These are phyloP conservation scores for Melanotaenia pygmaea DNA, from an alignment of 2,797 vertebrate genomes.

Conservation along the genomic window DNA sequence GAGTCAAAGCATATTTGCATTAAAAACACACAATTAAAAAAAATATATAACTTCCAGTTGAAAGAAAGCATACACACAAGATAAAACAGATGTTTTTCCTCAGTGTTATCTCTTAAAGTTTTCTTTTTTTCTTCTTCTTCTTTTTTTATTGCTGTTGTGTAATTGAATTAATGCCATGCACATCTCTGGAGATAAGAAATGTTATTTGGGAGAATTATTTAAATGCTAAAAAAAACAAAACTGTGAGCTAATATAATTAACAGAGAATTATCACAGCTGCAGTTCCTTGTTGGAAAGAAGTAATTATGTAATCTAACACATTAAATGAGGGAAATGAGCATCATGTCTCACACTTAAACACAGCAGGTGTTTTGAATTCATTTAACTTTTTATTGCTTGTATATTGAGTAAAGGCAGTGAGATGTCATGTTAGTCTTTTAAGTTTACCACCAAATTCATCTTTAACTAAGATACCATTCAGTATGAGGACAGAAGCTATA, in stretches of 20 bases:
- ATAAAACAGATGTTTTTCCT: conserved; percentile 37
- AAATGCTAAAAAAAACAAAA: conserved; percentile 68
- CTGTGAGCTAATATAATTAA: conserved; percentile 85
- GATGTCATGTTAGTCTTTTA: conserved; percentile 27
- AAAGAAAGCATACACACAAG: conserved; percentile 24
- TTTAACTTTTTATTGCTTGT: conserved; percentile 26
- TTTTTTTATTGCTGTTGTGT: conserved; percentile 39
- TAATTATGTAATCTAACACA: conserved; percentile 85
- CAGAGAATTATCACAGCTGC: conserved; percentile 83
- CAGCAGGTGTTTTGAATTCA: conserved; percentile 64
- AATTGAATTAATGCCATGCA: conserved; percentile 82
- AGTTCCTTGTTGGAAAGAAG: conserved; percentile 78
- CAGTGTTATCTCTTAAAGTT: conserved; percentile 27
- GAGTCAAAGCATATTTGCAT: conserved; percentile 24
- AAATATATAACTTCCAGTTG: conserved; percentile 45
- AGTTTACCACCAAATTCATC: conserved; percentile 3
- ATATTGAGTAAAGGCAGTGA: conserved; percentile 25
- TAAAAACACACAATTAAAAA: conserved; percentile 40
- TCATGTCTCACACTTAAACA: conserved; percentile 69
- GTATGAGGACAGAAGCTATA: conserved; percentile 10
- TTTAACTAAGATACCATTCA: conserved; percentile 10
- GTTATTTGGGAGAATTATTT: conserved; percentile 83
- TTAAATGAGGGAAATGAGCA: conserved; percentile 84
- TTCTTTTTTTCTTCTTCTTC: conserved; percentile 30
- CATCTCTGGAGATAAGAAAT: conserved; percentile 81